Evolutionary conservation across 2,113 vertebrate species (phyloP), one percentile per base, ranked within the genome.

Genomic region (Megaleporinus macrocephalus): DNA sequence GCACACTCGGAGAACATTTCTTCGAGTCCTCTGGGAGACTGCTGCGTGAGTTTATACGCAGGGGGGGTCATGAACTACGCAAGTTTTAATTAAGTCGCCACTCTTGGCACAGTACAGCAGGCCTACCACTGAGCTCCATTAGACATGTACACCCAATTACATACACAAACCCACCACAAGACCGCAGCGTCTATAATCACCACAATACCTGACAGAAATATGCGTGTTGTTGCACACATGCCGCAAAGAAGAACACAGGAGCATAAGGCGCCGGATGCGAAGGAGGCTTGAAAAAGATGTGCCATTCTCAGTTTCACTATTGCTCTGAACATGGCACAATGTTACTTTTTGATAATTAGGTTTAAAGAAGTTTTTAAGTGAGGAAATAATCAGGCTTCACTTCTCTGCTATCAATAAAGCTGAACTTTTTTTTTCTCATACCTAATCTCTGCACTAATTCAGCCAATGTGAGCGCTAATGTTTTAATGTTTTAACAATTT

Each of bases 1-100:
- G 59, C 10, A 27, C 18, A 73, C 70, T 77, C 47, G 33, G 5
- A 78, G n/a, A 3, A 36, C 20, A 27, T 53, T 47, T 61, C 44
- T 30, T 27, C 66, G 59, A 10, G 49, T 53, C 72, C 71, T n/a
- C 61, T 18, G 20, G 53, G 59, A 41, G 22, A 30, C 27, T 53
- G 44, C 33, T 74, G 29, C 74, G 61, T 81, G 53, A 26, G 47
- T 80, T 81, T 73, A 66, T 33, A 77, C 47, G 16, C 59, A 72
- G 61, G 22, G 26, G n/a, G 24, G 61, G 55, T 70, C 18, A 14
- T 47, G 53, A 59, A 78, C 62, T 68, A 41, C 77, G 1, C 26
- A 55, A 70, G 76, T 41, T 82, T 82, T 69, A 79, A 79, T 85
- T 79, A 85, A 66, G 80, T 68, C 57, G 9, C 59, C 57, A 68